These are phyloP conservation scores for Rhinolophus sinicus DNA, from an alignment of 2,113 vertebrate genomes.

Conservation along the genomic window DNA sequence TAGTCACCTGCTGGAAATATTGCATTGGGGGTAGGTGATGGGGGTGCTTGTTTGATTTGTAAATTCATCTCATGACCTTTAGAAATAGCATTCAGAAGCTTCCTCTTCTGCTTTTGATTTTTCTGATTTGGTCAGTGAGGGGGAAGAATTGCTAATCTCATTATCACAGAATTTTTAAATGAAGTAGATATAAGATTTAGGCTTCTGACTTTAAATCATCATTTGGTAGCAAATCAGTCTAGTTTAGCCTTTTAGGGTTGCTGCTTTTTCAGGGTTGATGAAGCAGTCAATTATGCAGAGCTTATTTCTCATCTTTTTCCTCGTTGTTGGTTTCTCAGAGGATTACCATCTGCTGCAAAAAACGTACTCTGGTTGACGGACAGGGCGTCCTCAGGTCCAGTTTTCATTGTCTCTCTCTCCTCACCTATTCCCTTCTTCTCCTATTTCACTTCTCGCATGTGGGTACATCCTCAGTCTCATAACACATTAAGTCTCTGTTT, in stretches of 20 bases:
- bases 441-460: background rate
- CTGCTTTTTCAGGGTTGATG: conserved; percentile 12
- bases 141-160: conserved; percentile 34
- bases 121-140: conserved; percentile 58
- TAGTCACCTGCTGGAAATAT: conserved; percentile 30
- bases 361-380: conserved; percentile 35
- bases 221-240: background rate
- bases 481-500: conserved; percentile 40
- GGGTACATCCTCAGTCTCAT: conserved; percentile 29
- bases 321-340: conserved; percentile 48
- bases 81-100: conserved; percentile 34
- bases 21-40: background rate
- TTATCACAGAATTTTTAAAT: conserved; percentile 51
- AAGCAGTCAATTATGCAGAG: background rate
- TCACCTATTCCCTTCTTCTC: background rate
- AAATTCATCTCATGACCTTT: conserved; percentile 70
- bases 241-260: background rate
- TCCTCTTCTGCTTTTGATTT: conserved; percentile 69
- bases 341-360: conserved; percentile 57
- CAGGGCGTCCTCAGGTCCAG: conserved; percentile 3
- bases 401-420: background rate
- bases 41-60: conserved; percentile 61
- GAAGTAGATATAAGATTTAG: conserved; percentile 25
- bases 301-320: background rate
- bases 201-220: conserved; percentile 38